Percentiles rank a stretch among this genome's conserved stretches.
Evolutionary conservation across 2,888 invertebrate species (phyloP).

Genomic region (Volucella bombylans): DNA sequence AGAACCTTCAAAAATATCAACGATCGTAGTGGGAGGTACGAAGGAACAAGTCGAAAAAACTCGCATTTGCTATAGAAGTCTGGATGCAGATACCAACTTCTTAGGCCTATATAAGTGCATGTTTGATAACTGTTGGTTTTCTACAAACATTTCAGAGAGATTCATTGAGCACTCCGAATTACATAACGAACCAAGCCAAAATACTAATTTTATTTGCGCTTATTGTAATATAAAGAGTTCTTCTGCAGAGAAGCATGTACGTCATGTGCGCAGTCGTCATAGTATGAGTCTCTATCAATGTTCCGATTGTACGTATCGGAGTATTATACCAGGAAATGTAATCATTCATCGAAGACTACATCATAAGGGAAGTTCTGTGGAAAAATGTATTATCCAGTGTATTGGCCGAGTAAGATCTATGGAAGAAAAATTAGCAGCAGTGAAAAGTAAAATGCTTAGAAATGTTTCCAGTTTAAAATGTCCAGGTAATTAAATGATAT

Average conservation of each 20-base stretch:
- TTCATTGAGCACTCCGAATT: conserved; percentile 68
- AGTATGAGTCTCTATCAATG: conserved; percentile 51
- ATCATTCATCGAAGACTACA: conserved; percentile 13
- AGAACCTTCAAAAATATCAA: too few species aligned
- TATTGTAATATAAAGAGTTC: conserved; percentile 36
- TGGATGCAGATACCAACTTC: conserved; percentile 68
- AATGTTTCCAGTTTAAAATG: conserved; percentile 45
- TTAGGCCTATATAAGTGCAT: conserved; percentile 76
- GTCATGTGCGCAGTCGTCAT: conserved; percentile 45
- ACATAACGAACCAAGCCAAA: background rate
- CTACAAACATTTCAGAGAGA: conserved; percentile 69
- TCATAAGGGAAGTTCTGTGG: conserved; percentile 9
- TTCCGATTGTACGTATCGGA: conserved; percentile 56
- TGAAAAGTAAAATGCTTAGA: conserved; percentile 30
- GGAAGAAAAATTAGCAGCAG: conserved; percentile 1
- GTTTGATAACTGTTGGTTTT: conserved; percentile 75
- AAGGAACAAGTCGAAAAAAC: background rate
- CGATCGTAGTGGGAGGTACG: too few species aligned
- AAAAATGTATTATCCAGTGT: conserved; percentile 42
- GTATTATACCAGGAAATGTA: conserved; percentile 49
- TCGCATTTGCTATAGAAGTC: conserved; percentile 59
- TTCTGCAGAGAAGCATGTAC: conserved; percentile 16
- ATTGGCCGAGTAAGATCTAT: conserved; percentile 1
- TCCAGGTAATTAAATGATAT: conserved; percentile 29
- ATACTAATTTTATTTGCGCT: conserved; percentile 27